Evolutionary conservation across 2,797 vertebrate genomes (phyloP).

Genomic region (Mus spretus): DNA sequence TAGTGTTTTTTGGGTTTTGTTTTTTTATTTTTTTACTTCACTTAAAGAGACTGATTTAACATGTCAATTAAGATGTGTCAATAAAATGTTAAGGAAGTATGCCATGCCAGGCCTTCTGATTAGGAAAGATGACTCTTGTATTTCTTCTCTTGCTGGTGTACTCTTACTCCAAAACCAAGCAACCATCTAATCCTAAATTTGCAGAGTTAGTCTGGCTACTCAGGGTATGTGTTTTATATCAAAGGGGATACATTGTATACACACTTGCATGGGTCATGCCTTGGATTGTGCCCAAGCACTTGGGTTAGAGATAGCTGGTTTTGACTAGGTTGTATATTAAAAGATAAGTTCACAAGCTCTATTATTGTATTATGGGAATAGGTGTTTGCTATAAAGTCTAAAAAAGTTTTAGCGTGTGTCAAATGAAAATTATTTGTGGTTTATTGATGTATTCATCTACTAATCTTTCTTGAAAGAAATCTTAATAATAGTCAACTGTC

Average conservation of each 20-base stretch:
- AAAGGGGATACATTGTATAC: not conserved
- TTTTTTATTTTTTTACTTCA: not conserved
- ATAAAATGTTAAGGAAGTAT: constrained; percentile 57
- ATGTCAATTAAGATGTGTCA: constrained; percentile 48
- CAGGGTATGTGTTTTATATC: constrained; percentile 5
- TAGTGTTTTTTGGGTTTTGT: not conserved
- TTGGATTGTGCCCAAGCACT: constrained; percentile 52
- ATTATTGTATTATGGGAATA: constrained; percentile 21
- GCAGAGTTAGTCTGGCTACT: constrained; percentile 2
- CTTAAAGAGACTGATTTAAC: constrained; percentile 67
- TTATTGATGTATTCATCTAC: constrained; percentile 38
- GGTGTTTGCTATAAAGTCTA: constrained; percentile 67
- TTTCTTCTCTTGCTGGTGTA: constrained; percentile 65
- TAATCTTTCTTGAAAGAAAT: constrained; percentile 61
- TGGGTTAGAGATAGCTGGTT: not conserved
- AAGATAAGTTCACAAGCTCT: constrained; percentile 58
- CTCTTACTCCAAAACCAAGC: constrained; percentile 35
- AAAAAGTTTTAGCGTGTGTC: not conserved
- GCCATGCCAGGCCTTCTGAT: constrained; percentile 10
- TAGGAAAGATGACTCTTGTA: constrained; percentile 17
- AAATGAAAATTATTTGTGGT: constrained; percentile 58
- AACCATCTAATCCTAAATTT: constrained; percentile 41
- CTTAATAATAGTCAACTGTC: constrained; percentile 38
- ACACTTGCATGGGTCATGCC: not conserved
- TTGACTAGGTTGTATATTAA: constrained; percentile 11